Evolutionary conservation across 1,140 invertebrate species (phyloP).

Genomic region (Trypoxylus dichotomus): DNA sequence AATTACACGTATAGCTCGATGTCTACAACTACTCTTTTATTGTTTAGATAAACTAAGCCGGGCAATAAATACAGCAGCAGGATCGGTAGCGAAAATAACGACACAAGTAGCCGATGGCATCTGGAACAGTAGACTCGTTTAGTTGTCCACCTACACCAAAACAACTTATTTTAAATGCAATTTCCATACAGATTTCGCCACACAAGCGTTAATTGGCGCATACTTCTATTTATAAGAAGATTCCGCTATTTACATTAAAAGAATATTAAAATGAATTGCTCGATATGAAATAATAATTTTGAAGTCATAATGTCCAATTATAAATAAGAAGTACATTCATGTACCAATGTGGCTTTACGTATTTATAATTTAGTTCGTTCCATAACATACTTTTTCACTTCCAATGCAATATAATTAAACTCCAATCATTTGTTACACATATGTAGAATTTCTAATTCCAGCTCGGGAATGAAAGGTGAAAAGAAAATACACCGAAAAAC

Average conservation of each 20-base stretch:
- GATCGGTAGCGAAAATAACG: conserved; percentile 25
- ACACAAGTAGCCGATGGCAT: conserved; percentile 31
- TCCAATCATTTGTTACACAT: too few species aligned
- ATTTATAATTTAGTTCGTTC: too few species aligned
- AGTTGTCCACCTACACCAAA: conserved; percentile 29
- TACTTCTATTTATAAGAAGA: not conserved
- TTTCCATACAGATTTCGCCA: not conserved
- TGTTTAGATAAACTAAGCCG: conserved; percentile 18
- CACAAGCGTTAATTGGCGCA: not conserved
- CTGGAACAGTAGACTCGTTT: conserved; percentile 31
- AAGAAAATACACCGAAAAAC: too few species aligned
- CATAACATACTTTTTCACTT: too few species aligned
- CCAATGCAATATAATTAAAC: too few species aligned
- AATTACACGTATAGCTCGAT: not conserved
- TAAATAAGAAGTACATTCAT: not conserved
- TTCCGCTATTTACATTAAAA: not conserved
- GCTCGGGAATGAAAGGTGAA: too few species aligned
- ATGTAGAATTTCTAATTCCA: too few species aligned
- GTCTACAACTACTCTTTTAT: conserved; percentile 6
- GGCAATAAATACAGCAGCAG: conserved; percentile 26
- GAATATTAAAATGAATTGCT: not conserved
- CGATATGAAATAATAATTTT: not conserved
- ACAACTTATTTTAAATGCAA: conserved; percentile 29
- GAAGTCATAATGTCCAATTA: not conserved
- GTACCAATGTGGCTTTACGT: too few species aligned